Conservation (phyloP, 2,888 invertebrate species). For the Sympetrum striolatum region DNA sequence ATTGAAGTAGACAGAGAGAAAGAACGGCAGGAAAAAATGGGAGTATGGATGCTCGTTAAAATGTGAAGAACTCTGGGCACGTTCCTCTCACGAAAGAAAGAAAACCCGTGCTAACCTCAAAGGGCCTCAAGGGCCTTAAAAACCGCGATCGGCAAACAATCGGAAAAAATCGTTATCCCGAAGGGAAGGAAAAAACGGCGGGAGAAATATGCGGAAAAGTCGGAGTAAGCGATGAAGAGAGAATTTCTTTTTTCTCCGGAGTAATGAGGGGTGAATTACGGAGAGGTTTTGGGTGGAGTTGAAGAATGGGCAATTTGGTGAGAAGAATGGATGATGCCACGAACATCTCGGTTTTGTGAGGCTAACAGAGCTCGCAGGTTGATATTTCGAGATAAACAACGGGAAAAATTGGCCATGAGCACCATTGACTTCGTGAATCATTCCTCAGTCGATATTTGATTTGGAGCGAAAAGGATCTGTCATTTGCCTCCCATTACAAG, state of each 20-base stretch:
- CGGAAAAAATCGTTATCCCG: background rate
- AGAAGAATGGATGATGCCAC: background rate
- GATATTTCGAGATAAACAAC: background rate
- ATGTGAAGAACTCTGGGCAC: background rate
- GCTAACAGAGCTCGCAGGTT: background rate
- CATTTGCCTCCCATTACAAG: too few species aligned
- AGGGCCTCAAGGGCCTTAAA: background rate
- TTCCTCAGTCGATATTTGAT: background rate
- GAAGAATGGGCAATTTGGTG: background rate
- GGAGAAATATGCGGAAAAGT: background rate
- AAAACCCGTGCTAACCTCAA: background rate
- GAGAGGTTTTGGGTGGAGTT: background rate
- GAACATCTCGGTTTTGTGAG: background rate
- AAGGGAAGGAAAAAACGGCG: background rate
- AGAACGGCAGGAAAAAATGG: background rate
- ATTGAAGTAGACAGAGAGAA: background rate
- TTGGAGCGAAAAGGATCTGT: background rate
- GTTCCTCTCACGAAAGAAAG: background rate
- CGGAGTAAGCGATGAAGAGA: background rate
- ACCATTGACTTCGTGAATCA: background rate
- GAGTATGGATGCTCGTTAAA: background rate
- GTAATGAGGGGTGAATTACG: background rate
- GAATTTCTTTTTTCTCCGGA: background rate
- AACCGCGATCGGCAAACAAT: background rate
- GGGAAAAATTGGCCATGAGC: background rate